These are phyloP conservation scores for Leucoraja erinaceus DNA, from an alignment of 2,113 vertebrate genomes.

Conservation along the genomic window DNA sequence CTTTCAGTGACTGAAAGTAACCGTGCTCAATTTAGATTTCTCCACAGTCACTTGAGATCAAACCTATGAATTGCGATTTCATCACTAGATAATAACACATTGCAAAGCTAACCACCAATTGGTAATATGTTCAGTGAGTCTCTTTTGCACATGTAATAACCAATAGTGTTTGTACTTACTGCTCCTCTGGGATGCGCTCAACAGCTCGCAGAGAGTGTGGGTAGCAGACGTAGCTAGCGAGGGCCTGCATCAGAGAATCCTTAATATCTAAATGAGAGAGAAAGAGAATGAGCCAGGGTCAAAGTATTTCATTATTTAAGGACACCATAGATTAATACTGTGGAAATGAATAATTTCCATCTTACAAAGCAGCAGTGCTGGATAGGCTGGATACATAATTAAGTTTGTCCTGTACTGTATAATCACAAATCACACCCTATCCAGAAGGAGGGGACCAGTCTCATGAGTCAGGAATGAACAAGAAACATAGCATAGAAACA, in stretches of 20 bases:
- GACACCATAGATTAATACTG: not conserved
- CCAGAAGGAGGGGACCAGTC: not conserved
- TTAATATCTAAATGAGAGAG: slow-evolving; percentile 73
- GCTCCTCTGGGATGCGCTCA: slow-evolving; percentile 87
- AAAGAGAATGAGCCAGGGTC: not conserved
- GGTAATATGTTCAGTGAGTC: not conserved
- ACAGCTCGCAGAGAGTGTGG: slow-evolving; percentile 90
- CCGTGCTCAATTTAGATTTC: not conserved
- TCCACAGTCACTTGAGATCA: not conserved
- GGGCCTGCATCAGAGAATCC: slow-evolving; percentile 92
- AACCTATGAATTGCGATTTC: not conserved
- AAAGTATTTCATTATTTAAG: not conserved
- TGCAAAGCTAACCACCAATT: not conserved
- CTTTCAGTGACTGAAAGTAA: not conserved
- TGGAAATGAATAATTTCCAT: not conserved
- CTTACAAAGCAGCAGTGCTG: not conserved
- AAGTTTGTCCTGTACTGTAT: not conserved
- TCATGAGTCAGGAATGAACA: not conserved
- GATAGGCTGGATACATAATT: not conserved
- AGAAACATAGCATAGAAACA: no score
- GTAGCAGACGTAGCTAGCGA: slow-evolving; percentile 97
- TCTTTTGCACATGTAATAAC: not conserved
- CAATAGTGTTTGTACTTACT: slow-evolving; percentile 66
- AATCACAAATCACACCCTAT: not conserved
- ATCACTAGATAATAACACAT: not conserved